Evolutionary conservation across 2,888 invertebrate genomes (phyloP), one percentile per base, ranked within the genome.

Genomic region (Eupithecia centaureata): DNA sequence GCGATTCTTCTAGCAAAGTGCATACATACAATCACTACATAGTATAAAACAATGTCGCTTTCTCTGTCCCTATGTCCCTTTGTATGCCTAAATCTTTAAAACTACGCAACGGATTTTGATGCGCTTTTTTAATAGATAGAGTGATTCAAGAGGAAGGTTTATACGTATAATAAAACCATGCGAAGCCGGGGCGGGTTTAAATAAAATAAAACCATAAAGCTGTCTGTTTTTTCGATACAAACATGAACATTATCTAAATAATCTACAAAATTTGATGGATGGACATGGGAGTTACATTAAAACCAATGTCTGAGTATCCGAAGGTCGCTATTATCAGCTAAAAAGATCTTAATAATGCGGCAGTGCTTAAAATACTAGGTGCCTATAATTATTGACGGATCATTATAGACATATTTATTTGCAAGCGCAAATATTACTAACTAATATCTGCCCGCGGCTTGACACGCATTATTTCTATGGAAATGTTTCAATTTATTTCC

Each of bases 311-410:
- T 68, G 57, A 74, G 76, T 71, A 78, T 76, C 71, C 57, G 79
- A 83, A 82, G 82, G 82, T 79, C 76, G 77, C 76, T 77, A 67
- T 73, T 80, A 83, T 81, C 81, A 33, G 67, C 68, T 74, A 76
- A 79, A 66, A 66, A 70, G 73, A 76, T 81, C 76, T 74, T 69
- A 78, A 77, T 79, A 81, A 83, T 82, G 83, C 83, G 83, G 83
- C 74, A 83, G 81, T 80, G 75, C 70, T 69, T 70, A 64, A 54
- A 61, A 69, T 77, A 77, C 67, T 67, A 33, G 18, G 33, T 66
- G n/a, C 56, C 38, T 56, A 38, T 38, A 52, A 67, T 60, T 59
- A 61, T 65, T 64, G 47, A 66, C 65, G 63, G 60, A 66, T 66
- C 62, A 65, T 67, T 72, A 72, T 47, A 61, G 63, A 69, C 18